Percentiles rank a stretch among this genome's conserved stretches.
phyloP scores from a whole-genome alignment of 2,797 vertebrate genomes.

The Allenopithecus nigroviridis region DNA sequence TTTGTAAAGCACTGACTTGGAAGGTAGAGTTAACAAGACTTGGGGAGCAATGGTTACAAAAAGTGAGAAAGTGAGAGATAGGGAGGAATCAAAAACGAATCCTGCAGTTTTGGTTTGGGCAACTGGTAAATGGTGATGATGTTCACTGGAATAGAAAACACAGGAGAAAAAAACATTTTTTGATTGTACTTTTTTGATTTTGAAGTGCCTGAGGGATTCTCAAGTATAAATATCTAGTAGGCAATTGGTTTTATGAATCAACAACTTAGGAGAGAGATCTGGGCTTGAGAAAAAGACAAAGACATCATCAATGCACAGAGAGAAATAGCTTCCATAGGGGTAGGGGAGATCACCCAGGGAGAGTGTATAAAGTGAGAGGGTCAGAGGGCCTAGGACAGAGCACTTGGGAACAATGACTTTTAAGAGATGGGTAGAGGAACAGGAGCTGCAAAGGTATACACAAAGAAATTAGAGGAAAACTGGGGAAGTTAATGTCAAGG shows the following conservation, averaged over 20 bases:
- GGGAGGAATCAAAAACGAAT: background rate
- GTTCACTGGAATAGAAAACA: background rate
- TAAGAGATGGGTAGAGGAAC: background rate
- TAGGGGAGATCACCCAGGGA: background rate
- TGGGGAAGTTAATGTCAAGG: background rate
- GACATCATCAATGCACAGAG: background rate
- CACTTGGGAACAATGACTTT: background rate
- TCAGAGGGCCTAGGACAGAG: background rate
- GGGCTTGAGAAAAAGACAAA: background rate
- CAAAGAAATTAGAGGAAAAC: background rate
- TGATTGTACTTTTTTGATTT: background rate
- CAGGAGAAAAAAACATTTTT: background rate
- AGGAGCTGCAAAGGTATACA: background rate
- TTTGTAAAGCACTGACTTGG: background rate
- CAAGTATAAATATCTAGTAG: background rate
- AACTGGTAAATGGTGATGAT: background rate
- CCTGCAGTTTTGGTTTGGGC: background rate
- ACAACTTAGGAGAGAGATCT: background rate
- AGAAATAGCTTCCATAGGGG: background rate
- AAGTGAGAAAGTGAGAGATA: background rate
- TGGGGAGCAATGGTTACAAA: background rate
- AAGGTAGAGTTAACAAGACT: background rate
- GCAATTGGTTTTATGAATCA: background rate
- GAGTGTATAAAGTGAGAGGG: background rate
- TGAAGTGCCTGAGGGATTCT: background rate